These are phyloP conservation scores for Tylochromis polylepis DNA, from an alignment of 2,113 vertebrate species.

Conservation along the genomic window DNA sequence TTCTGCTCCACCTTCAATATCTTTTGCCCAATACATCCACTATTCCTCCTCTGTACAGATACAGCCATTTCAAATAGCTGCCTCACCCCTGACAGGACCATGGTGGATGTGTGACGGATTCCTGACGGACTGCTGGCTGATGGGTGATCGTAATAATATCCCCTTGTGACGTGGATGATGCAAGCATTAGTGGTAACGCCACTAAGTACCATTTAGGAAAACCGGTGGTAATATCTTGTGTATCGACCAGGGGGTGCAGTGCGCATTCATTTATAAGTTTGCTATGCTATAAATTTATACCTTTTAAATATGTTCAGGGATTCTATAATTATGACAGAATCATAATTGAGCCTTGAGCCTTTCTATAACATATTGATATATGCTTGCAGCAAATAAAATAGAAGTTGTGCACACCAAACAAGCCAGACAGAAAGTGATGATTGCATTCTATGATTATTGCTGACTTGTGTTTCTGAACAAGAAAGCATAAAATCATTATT, in stretches of 20 bases:
- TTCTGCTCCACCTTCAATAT: not conserved
- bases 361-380: not conserved
- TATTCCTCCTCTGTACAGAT: not conserved
- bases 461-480: not conserved
- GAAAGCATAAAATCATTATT: not conserved
- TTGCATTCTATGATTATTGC: not conserved
- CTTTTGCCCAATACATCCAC: not conserved
- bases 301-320: not conserved
- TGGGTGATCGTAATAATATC: not conserved
- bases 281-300: not conserved
- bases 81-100: not conserved
- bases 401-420: not conserved
- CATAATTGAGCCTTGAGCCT: not conserved
- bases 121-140: not conserved
- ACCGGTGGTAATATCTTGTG: not conserved
- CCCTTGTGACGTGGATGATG: not conserved
- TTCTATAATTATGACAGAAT: not conserved
- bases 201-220: not conserved
- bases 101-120: not conserved
- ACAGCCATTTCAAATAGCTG: not conserved
- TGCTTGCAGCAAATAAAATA: not conserved
- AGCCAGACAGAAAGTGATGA: rapidly evolving
- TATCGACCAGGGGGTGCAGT: not conserved
- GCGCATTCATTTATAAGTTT: not conserved
- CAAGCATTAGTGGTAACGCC: not conserved